Percentiles rank a stretch among this genome's conserved stretches.
Evolutionary conservation across 1,140 invertebrate genomes (phyloP).

Genomic region (Scaptomyza graminum): DNA sequence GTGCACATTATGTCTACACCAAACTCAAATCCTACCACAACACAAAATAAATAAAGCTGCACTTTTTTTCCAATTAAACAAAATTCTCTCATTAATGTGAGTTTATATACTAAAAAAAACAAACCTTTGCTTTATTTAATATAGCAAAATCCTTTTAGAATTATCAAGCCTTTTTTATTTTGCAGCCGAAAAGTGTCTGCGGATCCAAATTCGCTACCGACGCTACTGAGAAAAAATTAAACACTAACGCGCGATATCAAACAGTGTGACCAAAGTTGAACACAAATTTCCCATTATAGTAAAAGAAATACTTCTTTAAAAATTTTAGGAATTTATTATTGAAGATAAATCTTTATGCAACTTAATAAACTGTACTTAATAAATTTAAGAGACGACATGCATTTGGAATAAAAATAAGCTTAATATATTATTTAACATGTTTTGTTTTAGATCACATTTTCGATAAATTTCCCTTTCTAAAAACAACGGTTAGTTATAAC

Average conservation of each 20-base stretch:
- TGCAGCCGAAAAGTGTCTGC: background rate
- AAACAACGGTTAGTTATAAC: background rate
- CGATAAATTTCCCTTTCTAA: background rate
- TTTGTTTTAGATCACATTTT: background rate
- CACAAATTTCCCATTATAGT: conserved; percentile 11
- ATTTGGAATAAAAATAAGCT: no score
- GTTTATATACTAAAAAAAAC: conserved; percentile 9
- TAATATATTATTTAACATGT: background rate
- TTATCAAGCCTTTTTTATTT: background rate
- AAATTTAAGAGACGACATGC: no score
- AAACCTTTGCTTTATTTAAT: conserved; percentile 27
- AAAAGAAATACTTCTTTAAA: background rate
- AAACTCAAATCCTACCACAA: conserved; percentile 49
- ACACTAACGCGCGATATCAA: conserved; percentile 37
- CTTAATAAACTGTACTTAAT: no score
- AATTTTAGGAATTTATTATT: background rate
- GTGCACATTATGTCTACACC: conserved; percentile 41
- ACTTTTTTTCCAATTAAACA: background rate
- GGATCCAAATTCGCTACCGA: conserved; percentile 20
- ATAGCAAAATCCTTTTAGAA: background rate
- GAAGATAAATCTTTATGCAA: background rate
- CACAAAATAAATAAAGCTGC: conserved; percentile 21
- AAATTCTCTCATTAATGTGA: background rate
- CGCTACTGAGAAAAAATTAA: conserved; percentile 44
- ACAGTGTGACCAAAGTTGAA: conserved; percentile 16